A percentile compares a stretch with the other conserved stretches of the same genome.
Evolutionary conservation across 2,888 invertebrate genomes (phyloP).

Genomic region (Lithophane semibrunnea): DNA sequence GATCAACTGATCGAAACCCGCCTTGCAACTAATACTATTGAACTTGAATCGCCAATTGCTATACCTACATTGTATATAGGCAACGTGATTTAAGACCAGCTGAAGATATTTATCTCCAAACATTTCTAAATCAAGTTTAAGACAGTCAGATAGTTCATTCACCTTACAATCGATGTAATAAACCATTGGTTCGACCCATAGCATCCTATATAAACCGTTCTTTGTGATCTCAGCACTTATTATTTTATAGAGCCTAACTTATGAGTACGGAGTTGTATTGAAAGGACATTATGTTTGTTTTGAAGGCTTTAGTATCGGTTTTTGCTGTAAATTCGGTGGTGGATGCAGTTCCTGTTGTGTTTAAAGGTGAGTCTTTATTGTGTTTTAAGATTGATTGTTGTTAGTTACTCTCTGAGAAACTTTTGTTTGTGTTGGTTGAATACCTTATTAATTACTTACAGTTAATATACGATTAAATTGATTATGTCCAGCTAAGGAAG

Average conservation of each 20-base stretch:
- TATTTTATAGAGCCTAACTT: constrained; percentile 57
- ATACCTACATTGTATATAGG: constrained; percentile 47
- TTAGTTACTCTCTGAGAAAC: background rate
- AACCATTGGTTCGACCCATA: constrained; percentile 61
- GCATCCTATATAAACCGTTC: constrained; percentile 69
- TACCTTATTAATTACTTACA: background rate
- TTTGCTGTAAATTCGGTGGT: constrained; percentile 56
- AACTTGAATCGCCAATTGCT: constrained; percentile 44
- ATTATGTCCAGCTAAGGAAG: background rate
- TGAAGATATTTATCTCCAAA: constrained; percentile 60
- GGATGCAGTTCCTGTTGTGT: constrained; percentile 73
- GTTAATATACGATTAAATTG: background rate
- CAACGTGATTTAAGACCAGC: constrained; percentile 61
- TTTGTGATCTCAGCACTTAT: constrained; percentile 60
- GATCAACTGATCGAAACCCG: constrained; percentile 42
- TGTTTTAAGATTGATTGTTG: background rate
- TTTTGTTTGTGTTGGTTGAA: background rate
- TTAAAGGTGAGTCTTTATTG: constrained; percentile 74
- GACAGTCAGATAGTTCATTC: constrained; percentile 65
- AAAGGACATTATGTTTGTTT: constrained; percentile 58
- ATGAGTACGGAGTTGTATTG: constrained; percentile 49
- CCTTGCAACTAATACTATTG: constrained; percentile 51
- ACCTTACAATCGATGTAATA: constrained; percentile 61
- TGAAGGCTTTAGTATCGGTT: constrained; percentile 54
- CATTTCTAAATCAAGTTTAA: constrained; percentile 65